Percentiles rank a stretch among this genome's conserved stretches.
These are phyloP conservation scores for Molossus molossus DNA, from an alignment of 2,797 vertebrate genomes.

Conservation along the genomic window DNA sequence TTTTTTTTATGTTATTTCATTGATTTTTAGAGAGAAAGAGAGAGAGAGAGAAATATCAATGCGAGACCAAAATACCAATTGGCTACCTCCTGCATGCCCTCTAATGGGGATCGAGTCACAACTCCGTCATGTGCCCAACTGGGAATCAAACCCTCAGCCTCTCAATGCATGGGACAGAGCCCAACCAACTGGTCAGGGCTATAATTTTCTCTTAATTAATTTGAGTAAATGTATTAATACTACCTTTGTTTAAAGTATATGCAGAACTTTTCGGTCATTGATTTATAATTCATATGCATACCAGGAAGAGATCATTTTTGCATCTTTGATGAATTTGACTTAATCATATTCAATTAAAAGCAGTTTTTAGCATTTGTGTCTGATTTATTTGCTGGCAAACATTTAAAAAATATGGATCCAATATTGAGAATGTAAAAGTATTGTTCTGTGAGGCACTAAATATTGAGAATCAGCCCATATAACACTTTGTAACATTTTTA, in stretches of 20 bases:
- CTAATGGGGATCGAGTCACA: neutral
- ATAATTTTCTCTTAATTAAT: conserved; percentile 59
- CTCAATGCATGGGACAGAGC: neutral
- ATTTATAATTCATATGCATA: conserved; percentile 48
- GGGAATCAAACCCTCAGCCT: neutral
- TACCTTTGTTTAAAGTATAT: conserved; percentile 37
- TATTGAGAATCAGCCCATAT: neutral
- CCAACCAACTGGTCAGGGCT: neutral
- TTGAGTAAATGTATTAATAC: conserved; percentile 43
- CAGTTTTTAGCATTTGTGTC: conserved; percentile 50
- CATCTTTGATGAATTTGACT: conserved; percentile 58
- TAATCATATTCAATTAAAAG: conserved; percentile 32
- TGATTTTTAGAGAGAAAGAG: neutral
- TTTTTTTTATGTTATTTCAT: neutral
- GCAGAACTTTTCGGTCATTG: conserved; percentile 16
- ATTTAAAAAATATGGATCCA: conserved; percentile 59
- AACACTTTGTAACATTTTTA: conserved; percentile 19
- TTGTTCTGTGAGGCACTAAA: neutral
- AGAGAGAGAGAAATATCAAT: neutral
- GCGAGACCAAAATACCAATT: neutral
- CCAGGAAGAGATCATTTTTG: conserved; percentile 31
- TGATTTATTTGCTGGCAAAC: conserved; percentile 44
- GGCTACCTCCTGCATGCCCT: neutral
- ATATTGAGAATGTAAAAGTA: conserved; percentile 17
- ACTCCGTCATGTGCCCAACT: neutral